Evolutionary conservation across 2,113 vertebrate species (phyloP), one percentile per base, ranked within the genome.

Genomic region (Orientallactaga bullata): DNA sequence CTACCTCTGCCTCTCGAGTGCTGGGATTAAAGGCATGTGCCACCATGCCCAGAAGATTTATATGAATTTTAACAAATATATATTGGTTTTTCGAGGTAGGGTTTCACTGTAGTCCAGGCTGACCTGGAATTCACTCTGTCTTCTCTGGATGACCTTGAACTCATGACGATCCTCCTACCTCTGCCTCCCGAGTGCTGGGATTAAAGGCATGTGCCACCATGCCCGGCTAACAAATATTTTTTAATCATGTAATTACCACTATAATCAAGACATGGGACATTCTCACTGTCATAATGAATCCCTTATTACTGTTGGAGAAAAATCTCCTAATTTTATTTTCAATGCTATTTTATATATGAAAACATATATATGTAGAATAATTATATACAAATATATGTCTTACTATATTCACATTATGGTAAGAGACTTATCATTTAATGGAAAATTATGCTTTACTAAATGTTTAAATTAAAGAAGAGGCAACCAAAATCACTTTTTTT

Each of bases 401-500:
- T 87, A 89, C 18, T 83, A 20, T 89, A 74, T 15, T 82, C 74
- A 76, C 93, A 61, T 83, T 35, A 8, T 93, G 32, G 7, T 65
- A 85, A 74, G 26, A 26, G 32, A 83, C 32, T 95, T 89, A 68
- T 5, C 10, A 86, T 3, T 87, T 81, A 87, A 86, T 80, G 42
- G n/a, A 84, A 91, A 61, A 8, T 89, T 87, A 15, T 84, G 23
- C 65, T 93, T 87, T 37, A 68, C 55, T 94, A 65, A 93, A 77
- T 39, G 23, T 92, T 93, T 90, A 91, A 28, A 9, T 90, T 93
- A 85, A 85, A 42, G 39, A 6, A 80, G 4, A 84, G n/a, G 20
- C 61, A 84, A 84, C 16, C 21, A 80, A 86, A 76, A 95, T 63
- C 30, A 42, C 60, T 15, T 63, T 93, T 93, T 85, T 72, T 55